Base-by-base conservation (phyloP, 2,797 vertebrate species). In the Tapirus indicus region DNA sequence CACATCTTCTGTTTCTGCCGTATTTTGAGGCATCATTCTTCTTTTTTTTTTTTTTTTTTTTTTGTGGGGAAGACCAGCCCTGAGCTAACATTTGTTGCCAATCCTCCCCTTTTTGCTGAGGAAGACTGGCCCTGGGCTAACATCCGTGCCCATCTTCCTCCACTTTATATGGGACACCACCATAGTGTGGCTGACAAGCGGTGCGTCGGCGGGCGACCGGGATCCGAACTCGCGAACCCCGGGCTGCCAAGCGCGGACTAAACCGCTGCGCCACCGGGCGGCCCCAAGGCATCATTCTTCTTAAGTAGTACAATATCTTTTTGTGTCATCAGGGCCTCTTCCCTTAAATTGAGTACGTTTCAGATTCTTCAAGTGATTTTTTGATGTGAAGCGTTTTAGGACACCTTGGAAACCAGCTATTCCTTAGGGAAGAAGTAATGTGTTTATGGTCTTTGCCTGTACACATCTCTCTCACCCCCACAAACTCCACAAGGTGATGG, bases 1-100 rank as follows among this genome's bases (percentile, higher is more conserved):
- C 20, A 4, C 7, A 0, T 52, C 56, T 10, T 47, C 66, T 44
- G 38, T 47, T 13, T 29, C 54, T 71, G 32, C 77, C 64, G 0
- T 17, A 0, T 38, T 38, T 32, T 21, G 75, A 87, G 58, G 29
- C 10, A 1, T 4, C 3, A 0, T 20, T 68, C 35, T 47, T 75
- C 41, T 38, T 78, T n/a, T n/a, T n/a, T n/a, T n/a, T n/a, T n/a
- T n/a, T n/a, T n/a, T n/a, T n/a, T n/a, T n/a, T n/a, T n/a, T n/a
- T n/a, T n/a, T n/a, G n/a, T n/a, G n/a, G n/a, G n/a, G n/a, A n/a
- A n/a, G n/a, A n/a, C n/a, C n/a, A n/a, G n/a, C n/a, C n/a, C n/a
- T n/a, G n/a, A n/a, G n/a, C n/a, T n/a, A n/a, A n/a, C n/a, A n/a
- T n/a, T n/a, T n/a, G n/a, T n/a, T n/a, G n/a, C n/a, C n/a, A n/a